Percentiles rank a stretch among this genome's conserved stretches.
Conservation (phyloP, 2,888 invertebrate genomes). For the Troglohyphantes excavatus region DNA sequence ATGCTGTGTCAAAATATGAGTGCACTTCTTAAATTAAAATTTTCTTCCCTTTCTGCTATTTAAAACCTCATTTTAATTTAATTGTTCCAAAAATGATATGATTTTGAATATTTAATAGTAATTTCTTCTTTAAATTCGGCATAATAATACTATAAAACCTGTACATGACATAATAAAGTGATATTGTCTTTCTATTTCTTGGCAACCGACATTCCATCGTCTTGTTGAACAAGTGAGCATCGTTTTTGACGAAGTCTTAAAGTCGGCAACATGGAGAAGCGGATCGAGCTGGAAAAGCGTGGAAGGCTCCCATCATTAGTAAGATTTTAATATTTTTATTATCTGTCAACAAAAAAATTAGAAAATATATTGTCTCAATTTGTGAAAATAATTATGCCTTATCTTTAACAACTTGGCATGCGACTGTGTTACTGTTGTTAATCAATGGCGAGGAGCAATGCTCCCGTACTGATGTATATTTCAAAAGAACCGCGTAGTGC, state of each 20-base stretch:
- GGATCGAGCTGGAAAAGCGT: conserved; percentile 96
- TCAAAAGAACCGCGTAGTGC: conserved; percentile 47
- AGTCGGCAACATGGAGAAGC: conserved; percentile 90
- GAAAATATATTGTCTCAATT: neutral
- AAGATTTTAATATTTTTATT: conserved; percentile 83
- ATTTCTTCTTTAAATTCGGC: too few species aligned
- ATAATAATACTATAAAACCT: neutral
- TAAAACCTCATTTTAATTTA: too few species aligned
- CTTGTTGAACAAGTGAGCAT: conserved; percentile 78
- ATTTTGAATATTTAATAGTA: too few species aligned
- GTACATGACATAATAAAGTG: neutral
- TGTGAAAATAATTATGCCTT: neutral
- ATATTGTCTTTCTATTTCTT: conserved; percentile 20
- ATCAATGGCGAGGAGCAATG: conserved; percentile 72
- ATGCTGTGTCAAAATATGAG: too few species aligned
- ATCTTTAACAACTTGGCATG: conserved; percentile 9
- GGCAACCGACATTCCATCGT: conserved; percentile 59
- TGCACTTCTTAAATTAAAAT: too few species aligned
- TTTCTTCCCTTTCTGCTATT: too few species aligned
- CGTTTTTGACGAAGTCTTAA: conserved; percentile 74
- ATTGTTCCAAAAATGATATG: too few species aligned
- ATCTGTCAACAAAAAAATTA: neutral
- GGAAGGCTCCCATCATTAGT: conserved; percentile 95
- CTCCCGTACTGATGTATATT: conserved; percentile 60
- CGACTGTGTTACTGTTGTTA: conserved; percentile 34